Base-by-base conservation (phyloP, 2,113 vertebrate species). In the Noctilio leporinus region DNA sequence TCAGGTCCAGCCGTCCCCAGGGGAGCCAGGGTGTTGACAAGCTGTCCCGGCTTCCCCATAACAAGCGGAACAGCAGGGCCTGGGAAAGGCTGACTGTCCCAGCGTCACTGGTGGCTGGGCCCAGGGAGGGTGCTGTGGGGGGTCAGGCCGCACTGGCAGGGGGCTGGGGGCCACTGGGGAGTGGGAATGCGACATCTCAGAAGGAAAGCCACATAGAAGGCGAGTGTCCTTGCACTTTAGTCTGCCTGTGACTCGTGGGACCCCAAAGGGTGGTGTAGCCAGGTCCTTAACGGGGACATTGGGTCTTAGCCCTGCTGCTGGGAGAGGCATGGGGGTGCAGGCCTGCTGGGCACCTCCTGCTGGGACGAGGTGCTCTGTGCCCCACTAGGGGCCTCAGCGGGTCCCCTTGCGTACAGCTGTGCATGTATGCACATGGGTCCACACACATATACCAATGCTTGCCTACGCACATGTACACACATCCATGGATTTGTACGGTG, bases 341-440 rank as follows among this genome's bases (percentile, higher is more conserved):
- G 0, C 7, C 83, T 40, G 30, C 57, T 17, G 12, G 5, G 3
- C 4, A 35, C 57, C n/a, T n/a, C n/a, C n/a, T n/a, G n/a, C 49
- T 5, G 33, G 10, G 10, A 4, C 30, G 19, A 4, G 0, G 30
- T 0, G 3, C n/a, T 51, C 35, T 8, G 17, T 7, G 26, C 28
- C 12, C 4, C 59, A 16, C 19, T 0, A 33, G 62, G 2, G 76
- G 53, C 35, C 72, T 81, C 57, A 2, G 14, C 11, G 15, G 20
- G 5, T 53, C 73, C 84, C 82, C 78, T 20, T 24, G 64, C 30
- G 65, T 38, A 15, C n/a, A 33, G 38, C 10, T 43, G 51, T 1
- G 0, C 75, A n/a, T 69, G 9, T 47, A 17, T 3, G 3, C 9
- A 33, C 43, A 43, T 17, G 40, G 47, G 15, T 49, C 49, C 57